Percentiles rank a stretch among this genome's conserved stretches.
phyloP scores from a whole-genome alignment of 2,113 vertebrate species.

The Myocastor coypus region DNA sequence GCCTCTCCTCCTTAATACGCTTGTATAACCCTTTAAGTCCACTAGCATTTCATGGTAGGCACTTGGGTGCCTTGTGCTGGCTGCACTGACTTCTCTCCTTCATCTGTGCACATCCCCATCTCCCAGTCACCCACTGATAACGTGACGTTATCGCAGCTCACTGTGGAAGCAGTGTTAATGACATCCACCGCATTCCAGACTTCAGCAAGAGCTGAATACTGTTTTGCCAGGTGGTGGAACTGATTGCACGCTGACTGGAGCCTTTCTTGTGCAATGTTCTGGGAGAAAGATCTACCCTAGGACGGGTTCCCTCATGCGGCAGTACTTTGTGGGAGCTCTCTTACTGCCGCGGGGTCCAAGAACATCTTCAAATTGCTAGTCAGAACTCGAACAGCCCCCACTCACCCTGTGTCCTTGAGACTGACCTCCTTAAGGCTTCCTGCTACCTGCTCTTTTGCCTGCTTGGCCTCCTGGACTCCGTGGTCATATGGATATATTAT shows the following conservation, averaged over 20 bases:
- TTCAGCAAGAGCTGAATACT: neutral
- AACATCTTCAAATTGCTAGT: neutral
- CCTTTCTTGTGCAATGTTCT: neutral
- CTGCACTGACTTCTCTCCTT: neutral
- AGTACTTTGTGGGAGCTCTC: neutral
- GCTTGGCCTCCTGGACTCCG: neutral
- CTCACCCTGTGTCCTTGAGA: neutral
- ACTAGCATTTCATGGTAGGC: neutral
- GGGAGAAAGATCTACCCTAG: neutral
- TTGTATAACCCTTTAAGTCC: neutral
- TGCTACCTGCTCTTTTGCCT: neutral
- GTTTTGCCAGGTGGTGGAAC: neutral
- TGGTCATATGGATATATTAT: neutral
- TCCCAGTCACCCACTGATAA: neutral
- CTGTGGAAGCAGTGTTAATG: neutral
- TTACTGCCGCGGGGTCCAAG: neutral
- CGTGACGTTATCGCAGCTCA: neutral
- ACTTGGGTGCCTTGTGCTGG: neutral
- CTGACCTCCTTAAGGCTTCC: neutral
- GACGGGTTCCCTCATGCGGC: neutral
- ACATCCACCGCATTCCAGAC: neutral
- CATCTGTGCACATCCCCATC: neutral
- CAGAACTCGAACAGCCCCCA: neutral
- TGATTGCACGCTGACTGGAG: neutral
- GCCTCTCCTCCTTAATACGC: neutral